Percentiles rank a stretch among this genome's conserved stretches.
phyloP scores from a whole-genome alignment of 2,797 vertebrate genomes.

The Sternarchorhynchus goeldii region DNA sequence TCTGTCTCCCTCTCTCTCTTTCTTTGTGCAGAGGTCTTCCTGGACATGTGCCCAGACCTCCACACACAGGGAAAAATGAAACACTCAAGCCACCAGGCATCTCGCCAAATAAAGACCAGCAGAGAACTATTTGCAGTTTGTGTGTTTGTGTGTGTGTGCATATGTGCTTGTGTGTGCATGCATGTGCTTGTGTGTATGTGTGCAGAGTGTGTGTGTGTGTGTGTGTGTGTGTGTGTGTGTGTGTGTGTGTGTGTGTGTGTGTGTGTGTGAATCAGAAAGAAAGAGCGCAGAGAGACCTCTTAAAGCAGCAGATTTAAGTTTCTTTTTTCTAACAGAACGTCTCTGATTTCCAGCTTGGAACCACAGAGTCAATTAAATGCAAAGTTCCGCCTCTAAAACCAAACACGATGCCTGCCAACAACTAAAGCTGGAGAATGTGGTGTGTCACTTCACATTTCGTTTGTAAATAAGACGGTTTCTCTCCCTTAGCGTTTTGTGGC shows the following conservation, averaged over 20 bases:
- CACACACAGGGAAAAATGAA: slow-evolving; percentile 85
- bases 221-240: slow-evolving; percentile 23
- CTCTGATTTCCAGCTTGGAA: slow-evolving; percentile 41
- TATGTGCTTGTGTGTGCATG: slow-evolving; percentile 22
- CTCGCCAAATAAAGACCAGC: slow-evolving; percentile 79
- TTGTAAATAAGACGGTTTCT: slow-evolving; percentile 41
- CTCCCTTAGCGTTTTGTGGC: slow-evolving; percentile 39
- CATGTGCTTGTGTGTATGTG: slow-evolving; percentile 38
- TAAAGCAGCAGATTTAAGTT: slow-evolving; percentile 40
- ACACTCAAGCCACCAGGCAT: slow-evolving; percentile 79
- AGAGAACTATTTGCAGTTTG: slow-evolving; percentile 76
- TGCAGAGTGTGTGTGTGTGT: slow-evolving; percentile 45
- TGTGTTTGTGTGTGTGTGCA: slow-evolving; percentile 55
- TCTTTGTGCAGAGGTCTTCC: slow-evolving; percentile 75
- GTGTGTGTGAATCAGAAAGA: slow-evolving; percentile 1
- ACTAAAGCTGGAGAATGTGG: slow-evolving; percentile 40
- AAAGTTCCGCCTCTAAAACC: slow-evolving; percentile 47
- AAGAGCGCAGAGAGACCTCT: slow-evolving; percentile 28
- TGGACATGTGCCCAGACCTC: slow-evolving; percentile 97
- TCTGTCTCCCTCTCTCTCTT: slow-evolving; percentile 69
- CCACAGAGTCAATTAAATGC: slow-evolving; percentile 43
- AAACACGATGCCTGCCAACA: slow-evolving; percentile 42
- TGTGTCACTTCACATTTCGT: slow-evolving; percentile 45
- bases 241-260: slow-evolving; percentile 41
- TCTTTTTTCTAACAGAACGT: slow-evolving; percentile 31